These are phyloP conservation scores for Parasteatoda tepidariorum DNA, from an alignment of 1,140 invertebrate genomes.

Conservation along the genomic window DNA sequence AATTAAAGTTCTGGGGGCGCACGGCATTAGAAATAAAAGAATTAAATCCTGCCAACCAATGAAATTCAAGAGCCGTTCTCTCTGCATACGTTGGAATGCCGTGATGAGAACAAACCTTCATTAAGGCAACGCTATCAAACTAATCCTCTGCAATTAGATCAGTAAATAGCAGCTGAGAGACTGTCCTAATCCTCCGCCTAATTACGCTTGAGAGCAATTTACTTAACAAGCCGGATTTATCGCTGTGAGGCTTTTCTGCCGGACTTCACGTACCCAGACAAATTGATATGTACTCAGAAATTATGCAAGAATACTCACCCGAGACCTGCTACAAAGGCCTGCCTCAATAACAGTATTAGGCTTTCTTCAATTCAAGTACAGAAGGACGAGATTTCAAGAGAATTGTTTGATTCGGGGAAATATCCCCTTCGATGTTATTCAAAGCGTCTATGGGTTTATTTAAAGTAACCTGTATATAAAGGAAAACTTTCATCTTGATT, in stretches of 20 bases:
- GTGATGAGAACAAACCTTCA: constrained; percentile 28
- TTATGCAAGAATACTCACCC: not conserved
- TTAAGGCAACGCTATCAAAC: constrained; percentile 9
- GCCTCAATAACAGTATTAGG: no score
- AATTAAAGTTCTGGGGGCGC: no score
- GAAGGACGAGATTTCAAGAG: no score
- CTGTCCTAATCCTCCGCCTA: constrained; percentile 8
- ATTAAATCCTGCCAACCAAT: not conserved
- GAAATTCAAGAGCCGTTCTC: not conserved
- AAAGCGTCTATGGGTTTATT: no score
- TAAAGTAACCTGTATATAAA: no score
- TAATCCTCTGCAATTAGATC: constrained; percentile 19
- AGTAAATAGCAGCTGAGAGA: not conserved
- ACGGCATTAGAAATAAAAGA: not conserved
- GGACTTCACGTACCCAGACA: not conserved
- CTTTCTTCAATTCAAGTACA: no score
- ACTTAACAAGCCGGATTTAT: constrained; percentile 34
- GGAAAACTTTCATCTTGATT: no score
- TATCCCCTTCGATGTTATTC: no score
- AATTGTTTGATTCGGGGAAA: no score
- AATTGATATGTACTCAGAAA: not conserved
- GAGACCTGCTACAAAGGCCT: no score
- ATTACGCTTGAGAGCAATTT: constrained; percentile 27
- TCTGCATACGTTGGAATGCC: not conserved
- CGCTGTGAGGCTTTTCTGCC: not conserved